Evolutionary conservation across 2,888 invertebrate species (phyloP).

Genomic region (Steromphala cineraria): DNA sequence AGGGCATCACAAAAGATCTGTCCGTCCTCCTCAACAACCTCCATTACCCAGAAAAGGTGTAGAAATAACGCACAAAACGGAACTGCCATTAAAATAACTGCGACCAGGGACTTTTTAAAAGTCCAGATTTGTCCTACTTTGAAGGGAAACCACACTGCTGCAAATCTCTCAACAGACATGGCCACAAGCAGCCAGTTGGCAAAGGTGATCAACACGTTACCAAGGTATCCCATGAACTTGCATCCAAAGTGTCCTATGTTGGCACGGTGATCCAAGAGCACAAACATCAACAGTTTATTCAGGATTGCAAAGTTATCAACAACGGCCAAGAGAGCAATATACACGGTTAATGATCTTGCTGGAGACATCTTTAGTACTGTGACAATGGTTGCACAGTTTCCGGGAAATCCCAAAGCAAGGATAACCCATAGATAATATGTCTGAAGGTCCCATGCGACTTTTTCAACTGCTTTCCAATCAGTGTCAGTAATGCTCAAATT

Average conservation of each 20-base stretch:
- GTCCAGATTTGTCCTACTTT: constrained; percentile 22
- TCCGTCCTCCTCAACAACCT: neutral
- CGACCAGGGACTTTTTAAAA: constrained; percentile 20
- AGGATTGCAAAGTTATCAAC: constrained; percentile 36
- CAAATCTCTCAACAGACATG: constrained; percentile 36
- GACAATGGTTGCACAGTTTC: constrained; percentile 34
- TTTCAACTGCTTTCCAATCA: neutral
- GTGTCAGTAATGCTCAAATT: too few species aligned
- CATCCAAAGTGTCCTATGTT: constrained; percentile 32
- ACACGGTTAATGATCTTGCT: constrained; percentile 31
- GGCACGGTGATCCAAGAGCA: constrained; percentile 17
- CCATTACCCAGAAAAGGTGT: constrained; percentile 22
- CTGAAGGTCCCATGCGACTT: constrained; percentile 4
- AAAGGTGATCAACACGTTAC: constrained; percentile 27
- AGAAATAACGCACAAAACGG: neutral
- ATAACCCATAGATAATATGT: constrained; percentile 37
- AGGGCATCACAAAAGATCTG: neutral
- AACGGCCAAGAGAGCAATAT: constrained; percentile 35
- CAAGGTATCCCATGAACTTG: constrained; percentile 25
- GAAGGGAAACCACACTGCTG: constrained; percentile 24
- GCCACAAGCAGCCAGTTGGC: constrained; percentile 42
- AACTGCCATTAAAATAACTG: neutral
- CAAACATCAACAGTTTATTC: constrained; percentile 32
- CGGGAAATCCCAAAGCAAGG: constrained; percentile 33
- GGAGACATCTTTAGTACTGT: constrained; percentile 34